These are phyloP conservation scores for Rhodophaea formosa DNA, from an alignment of 2,888 invertebrate species.

Conservation along the genomic window DNA sequence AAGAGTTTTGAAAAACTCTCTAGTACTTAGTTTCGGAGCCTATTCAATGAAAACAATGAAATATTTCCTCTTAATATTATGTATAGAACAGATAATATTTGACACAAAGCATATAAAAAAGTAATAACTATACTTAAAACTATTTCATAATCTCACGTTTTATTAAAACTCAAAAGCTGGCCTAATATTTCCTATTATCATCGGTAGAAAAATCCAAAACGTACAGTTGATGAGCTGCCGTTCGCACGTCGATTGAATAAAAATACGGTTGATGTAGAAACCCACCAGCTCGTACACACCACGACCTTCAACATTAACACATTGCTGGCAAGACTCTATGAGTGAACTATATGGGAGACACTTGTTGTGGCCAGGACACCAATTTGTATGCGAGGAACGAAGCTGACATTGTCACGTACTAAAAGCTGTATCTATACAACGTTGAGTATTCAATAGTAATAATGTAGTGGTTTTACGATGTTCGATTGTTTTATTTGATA, in stretches of 20 bases:
- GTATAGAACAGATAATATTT: too few species aligned
- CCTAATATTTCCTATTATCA: background rate
- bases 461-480: background rate
- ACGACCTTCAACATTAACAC: constrained; percentile 26
- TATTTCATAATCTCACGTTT: too few species aligned
- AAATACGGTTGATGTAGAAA: background rate
- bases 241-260: background rate
- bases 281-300: background rate
- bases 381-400: constrained; percentile 52
- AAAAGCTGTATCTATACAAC: constrained; percentile 39
- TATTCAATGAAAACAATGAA: too few species aligned
- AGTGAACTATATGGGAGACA: background rate
- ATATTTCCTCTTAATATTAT: too few species aligned
- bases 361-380: constrained; percentile 24
- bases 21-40: too few species aligned
- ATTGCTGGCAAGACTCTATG: background rate
- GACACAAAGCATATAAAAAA: too few species aligned
- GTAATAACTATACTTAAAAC: too few species aligned
- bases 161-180: background rate
- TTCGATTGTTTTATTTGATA: background rate
- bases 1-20: too few species aligned
- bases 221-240: background rate
- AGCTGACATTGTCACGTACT: constrained; percentile 58
- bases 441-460: constrained; percentile 28
- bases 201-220: background rate